Evolutionary conservation across 2,113 vertebrate species (phyloP), one percentile per base, ranked within the genome.

Genomic region (Pantherophis guttatus): DNA sequence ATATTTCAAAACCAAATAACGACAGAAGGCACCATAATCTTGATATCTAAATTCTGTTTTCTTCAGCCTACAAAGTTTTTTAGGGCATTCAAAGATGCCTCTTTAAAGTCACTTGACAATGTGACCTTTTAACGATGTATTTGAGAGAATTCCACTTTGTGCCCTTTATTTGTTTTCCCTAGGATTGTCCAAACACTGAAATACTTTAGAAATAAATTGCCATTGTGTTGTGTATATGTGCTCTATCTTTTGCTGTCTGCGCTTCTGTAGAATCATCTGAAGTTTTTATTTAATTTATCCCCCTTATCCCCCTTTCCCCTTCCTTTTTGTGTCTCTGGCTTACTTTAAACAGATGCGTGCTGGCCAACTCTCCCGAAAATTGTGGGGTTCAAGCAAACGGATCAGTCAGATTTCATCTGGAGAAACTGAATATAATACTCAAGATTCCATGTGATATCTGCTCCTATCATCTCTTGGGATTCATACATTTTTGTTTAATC

Each of bases 351-450:
- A 99, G 99, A 99, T 98, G 98, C 98, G 98, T 94, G 98, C 98
- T 91, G 98, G 99, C 96, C 99, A 99, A 97, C 98, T 99, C 96
- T 99, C 98, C 58, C 98, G 99, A 97, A 99, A 99, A 97, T 98
- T 99, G 94, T 99, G 99, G 99, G 99, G 99, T 96, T 99, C 99
- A 97, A 99, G 98, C 98, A 99, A 98, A 97, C 98, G 98, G 62
- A 97, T 99, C 97, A 99, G 98, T 96, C 98, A 99, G 98, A 99
- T 99, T 96, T 99, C 99, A 93, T 98, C 99, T 93, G 99, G 98
- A 96, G 99, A 99, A 97, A 99, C 98, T 57, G 98, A 99, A 97
- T 99, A 99, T 98, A 98, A 98, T 97, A 98, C 98, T 96, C 98
- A 98, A 97, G 98, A 98, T 96, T 97, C 95, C 96, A 97, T 97